Conservation (phyloP, 2,888 invertebrate species). For the Amiota mariae region DNA sequence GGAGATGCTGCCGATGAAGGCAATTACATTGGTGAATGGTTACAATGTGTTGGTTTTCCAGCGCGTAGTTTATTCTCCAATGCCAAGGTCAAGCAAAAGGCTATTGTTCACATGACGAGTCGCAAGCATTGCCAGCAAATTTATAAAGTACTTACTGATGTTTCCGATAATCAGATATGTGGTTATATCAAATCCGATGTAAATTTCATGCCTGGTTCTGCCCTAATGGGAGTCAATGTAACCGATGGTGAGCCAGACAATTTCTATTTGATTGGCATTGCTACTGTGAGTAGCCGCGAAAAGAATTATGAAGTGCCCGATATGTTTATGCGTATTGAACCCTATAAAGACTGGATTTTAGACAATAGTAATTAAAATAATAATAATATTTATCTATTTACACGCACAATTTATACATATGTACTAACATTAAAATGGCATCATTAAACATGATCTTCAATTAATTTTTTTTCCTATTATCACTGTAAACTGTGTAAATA, state of each 20-base stretch:
- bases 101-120: slow-evolving; percentile 4
- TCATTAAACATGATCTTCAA: no score
- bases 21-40: slow-evolving; percentile 28
- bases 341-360: slow-evolving; percentile 32
- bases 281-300: not conserved
- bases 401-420: no score
- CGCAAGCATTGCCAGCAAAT: not conserved
- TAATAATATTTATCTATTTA: no score
- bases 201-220: not conserved
- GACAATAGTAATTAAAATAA: slow-evolving; percentile 24
- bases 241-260: slow-evolving; percentile 31
- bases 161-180: slow-evolving; percentile 21
- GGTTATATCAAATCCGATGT: not conserved
- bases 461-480: no score
- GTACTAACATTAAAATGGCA: no score
- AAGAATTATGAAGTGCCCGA: not conserved
- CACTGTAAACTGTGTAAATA: no score
- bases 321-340: slow-evolving; percentile 23
- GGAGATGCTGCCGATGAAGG: not conserved
- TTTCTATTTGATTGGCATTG: slow-evolving; percentile 34
- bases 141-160: not conserved
- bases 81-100: slow-evolving; percentile 5
- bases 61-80: not conserved
- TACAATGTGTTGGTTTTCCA: slow-evolving; percentile 34
- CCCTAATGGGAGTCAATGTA: slow-evolving; percentile 37